Conservation (phyloP, 2,113 vertebrate species). For the Cephalopholis sonnerati region DNA sequence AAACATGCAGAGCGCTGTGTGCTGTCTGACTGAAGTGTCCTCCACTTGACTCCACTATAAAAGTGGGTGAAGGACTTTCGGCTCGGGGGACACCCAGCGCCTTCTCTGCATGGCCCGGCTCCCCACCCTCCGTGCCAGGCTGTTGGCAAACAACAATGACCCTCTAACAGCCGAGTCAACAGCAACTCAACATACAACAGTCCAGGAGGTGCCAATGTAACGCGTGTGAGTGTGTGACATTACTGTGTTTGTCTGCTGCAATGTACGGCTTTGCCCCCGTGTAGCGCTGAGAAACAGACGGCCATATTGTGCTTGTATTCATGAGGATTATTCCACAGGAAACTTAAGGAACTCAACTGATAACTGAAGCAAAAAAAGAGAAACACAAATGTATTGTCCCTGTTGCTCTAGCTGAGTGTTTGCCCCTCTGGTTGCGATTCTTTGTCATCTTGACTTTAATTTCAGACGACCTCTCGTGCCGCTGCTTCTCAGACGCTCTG, state of each 20-base stretch:
- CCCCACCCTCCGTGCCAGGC: slow-evolving; percentile 69
- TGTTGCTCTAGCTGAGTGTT: not conserved
- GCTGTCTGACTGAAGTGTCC: slow-evolving; percentile 37
- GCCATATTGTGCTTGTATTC: not conserved
- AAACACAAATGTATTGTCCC: not conserved
- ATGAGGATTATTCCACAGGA: not conserved
- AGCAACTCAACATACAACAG: slow-evolving; percentile 39
- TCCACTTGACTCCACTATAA: slow-evolving; percentile 47
- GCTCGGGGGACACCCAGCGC: slow-evolving; percentile 55
- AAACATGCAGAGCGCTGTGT: not conserved
- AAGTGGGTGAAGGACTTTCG: slow-evolving; percentile 56
- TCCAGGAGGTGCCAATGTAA: slow-evolving; percentile 31
- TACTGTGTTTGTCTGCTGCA: slow-evolving; percentile 21
- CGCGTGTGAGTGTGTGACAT: slow-evolving; percentile 27
- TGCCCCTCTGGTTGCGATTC: not conserved
- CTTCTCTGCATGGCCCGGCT: slow-evolving; percentile 60
- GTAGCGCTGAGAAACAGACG: not conserved
- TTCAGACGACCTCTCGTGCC: not conserved
- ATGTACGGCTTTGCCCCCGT: not conserved
- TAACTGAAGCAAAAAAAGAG: not conserved
- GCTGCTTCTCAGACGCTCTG: not conserved
- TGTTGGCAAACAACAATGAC: slow-evolving; percentile 77
- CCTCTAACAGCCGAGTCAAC: slow-evolving; percentile 69
- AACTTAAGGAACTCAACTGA: not conserved
- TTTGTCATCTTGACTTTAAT: slow-evolving; percentile 17